These are phyloP conservation scores for Ectemnius cavifrons DNA, from an alignment of 2,888 invertebrate species.

Conservation along the genomic window DNA sequence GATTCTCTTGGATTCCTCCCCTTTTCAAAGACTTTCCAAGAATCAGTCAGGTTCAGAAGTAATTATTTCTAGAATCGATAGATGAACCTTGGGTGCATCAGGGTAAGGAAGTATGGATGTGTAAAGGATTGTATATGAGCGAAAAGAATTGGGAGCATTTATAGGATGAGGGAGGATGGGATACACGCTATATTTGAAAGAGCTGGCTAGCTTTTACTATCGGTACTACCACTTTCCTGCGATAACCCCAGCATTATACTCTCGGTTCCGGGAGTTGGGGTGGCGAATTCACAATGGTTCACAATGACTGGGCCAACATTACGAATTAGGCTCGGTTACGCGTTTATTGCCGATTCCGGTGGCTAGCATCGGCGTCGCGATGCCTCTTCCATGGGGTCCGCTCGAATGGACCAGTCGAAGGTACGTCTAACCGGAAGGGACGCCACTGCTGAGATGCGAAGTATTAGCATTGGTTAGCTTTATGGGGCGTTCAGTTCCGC, in stretches of 20 bases:
- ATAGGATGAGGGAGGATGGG: neutral
- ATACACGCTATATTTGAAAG: conserved; percentile 39
- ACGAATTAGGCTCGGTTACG: conserved; percentile 78
- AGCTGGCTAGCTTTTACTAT: conserved; percentile 63
- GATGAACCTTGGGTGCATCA: too few relatives aligned
- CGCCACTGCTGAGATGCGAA: conserved; percentile 75
- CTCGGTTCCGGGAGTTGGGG: conserved; percentile 53
- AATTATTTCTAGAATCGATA: too few relatives aligned
- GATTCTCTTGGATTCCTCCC: too few relatives aligned
- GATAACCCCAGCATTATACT: conserved; percentile 68
- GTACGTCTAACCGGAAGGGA: conserved; percentile 54
- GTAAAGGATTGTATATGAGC: too few relatives aligned
- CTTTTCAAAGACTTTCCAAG: too few relatives aligned
- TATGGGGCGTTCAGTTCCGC: conserved; percentile 81
- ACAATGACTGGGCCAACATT: conserved; percentile 71
- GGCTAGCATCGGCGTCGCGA: conserved; percentile 65
- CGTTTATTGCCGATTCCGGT: conserved; percentile 77
- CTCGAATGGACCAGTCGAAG: conserved; percentile 12
- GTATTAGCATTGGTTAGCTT: conserved; percentile 83
- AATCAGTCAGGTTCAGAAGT: too few relatives aligned
- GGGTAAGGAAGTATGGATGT: too few relatives aligned
- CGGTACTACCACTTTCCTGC: conserved; percentile 76
- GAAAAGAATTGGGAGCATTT: neutral
- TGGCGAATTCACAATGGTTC: conserved; percentile 63
- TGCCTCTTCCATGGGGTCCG: conserved; percentile 48